These are phyloP conservation scores for Pseudonaja textilis DNA, from an alignment of 2,113 vertebrate genomes.

Conservation along the genomic window DNA sequence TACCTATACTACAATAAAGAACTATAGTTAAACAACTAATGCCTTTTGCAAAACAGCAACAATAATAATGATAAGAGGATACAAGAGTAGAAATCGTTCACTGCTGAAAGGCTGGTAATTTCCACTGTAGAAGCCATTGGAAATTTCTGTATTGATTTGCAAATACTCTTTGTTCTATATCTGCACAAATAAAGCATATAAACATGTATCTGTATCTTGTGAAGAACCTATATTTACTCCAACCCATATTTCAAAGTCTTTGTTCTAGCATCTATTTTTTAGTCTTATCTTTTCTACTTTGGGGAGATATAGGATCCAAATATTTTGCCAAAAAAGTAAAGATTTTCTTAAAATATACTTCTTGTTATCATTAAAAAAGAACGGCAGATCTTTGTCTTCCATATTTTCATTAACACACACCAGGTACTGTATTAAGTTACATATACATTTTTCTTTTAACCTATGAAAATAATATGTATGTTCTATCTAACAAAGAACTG, in stretches of 20 bases:
- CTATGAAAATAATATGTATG: not conserved
- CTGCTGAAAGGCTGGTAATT: conserved; percentile 80
- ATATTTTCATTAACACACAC: not conserved
- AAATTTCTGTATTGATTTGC: conserved; percentile 65
- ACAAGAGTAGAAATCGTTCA: conserved; percentile 87
- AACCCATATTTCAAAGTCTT: not conserved
- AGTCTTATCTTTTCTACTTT: not conserved
- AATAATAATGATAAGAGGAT: conserved; percentile 70
- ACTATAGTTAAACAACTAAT: not conserved
- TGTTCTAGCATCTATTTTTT: not conserved
- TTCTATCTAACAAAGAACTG: not conserved
- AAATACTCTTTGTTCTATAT: conserved; percentile 74
- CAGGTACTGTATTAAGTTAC: not conserved
- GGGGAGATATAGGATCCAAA: not conserved
- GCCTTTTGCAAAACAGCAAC: conserved; percentile 6
- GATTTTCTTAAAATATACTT: not conserved
- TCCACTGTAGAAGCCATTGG: conserved; percentile 63
- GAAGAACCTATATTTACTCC: not conserved
- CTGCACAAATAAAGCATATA: conserved; percentile 62
- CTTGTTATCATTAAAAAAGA: not conserved
- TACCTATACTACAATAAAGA: conserved; percentile 18
- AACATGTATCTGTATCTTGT: not conserved
- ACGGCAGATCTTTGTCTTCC: not conserved
- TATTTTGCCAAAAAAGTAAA: not conserved
- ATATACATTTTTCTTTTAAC: not conserved